These are phyloP conservation scores for Meloidogyne chitwoodi DNA, from an alignment of 1,140 invertebrate species.

Conservation along the genomic window DNA sequence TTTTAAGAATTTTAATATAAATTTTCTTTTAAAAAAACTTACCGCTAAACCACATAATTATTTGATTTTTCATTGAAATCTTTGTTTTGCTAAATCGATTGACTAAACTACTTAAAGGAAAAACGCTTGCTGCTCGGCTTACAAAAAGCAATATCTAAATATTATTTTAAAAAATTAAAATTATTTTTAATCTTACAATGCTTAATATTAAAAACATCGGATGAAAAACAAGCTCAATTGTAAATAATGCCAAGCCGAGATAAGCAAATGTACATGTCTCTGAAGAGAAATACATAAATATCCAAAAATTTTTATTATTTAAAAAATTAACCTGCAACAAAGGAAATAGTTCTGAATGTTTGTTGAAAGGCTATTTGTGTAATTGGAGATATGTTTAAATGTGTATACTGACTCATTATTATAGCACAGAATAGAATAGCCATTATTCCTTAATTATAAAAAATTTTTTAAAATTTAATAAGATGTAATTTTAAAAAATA, in stretches of 20 bases:
- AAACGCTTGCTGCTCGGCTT: slow-evolving; percentile 91
- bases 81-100: slow-evolving; percentile 84
- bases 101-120: slow-evolving; percentile 83
- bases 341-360: slow-evolving; percentile 91
- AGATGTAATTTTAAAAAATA: slow-evolving; percentile 27
- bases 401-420: slow-evolving; percentile 99
- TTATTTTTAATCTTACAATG: slow-evolving; percentile 66
- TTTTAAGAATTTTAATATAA: slow-evolving; percentile 44
- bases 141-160: slow-evolving; percentile 75
- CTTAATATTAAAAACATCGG: slow-evolving; percentile 85
- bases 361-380: slow-evolving; percentile 99
- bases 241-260: slow-evolving; percentile 91
- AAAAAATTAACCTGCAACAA: slow-evolving; percentile 72
- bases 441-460: slow-evolving; percentile 79
- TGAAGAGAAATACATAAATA: slow-evolving; percentile 32
- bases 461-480: not conserved
- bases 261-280: slow-evolving; percentile 99
- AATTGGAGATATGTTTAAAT: slow-evolving; percentile 93
- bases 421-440: slow-evolving; percentile 97
- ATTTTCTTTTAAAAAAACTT: slow-evolving; percentile 51
- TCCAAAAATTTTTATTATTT: not conserved
- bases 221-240: slow-evolving; percentile 73
- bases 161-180: slow-evolving; percentile 22
- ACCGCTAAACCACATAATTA: slow-evolving; percentile 85
- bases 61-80: slow-evolving; percentile 96